Evolutionary conservation across 2,888 invertebrate genomes (phyloP).

Genomic region (Cryptocephalus moraei): DNA sequence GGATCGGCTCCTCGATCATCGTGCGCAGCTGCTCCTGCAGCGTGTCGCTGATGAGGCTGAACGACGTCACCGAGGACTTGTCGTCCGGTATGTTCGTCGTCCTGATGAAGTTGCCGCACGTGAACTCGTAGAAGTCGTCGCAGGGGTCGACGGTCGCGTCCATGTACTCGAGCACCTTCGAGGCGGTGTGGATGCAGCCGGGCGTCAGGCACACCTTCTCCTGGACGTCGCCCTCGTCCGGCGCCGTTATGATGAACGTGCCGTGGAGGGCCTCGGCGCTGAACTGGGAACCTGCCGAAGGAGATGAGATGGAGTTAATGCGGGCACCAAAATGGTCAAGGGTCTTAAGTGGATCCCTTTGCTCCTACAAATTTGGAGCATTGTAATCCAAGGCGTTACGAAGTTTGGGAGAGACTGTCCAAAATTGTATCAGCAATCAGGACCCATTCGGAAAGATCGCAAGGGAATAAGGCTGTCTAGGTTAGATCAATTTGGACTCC

Average conservation of each 20-base stretch:
- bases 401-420: too few species aligned
- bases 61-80: constrained; percentile 66
- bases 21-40: constrained; percentile 62
- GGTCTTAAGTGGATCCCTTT: too few species aligned
- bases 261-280: constrained; percentile 27
- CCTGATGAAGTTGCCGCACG: constrained; percentile 66
- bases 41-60: constrained; percentile 65
- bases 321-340: too few species aligned
- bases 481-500: too few species aligned
- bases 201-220: constrained; percentile 55
- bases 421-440: too few species aligned
- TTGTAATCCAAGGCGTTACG: too few species aligned
- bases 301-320: not conserved
- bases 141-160: constrained; percentile 63
- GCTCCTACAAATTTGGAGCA: too few species aligned
- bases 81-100: constrained; percentile 69
- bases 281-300: constrained; percentile 21
- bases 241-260: constrained; percentile 18
- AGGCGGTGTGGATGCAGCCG: constrained; percentile 76
- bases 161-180: constrained; percentile 60
- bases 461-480: too few species aligned
- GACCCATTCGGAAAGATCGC: too few species aligned
- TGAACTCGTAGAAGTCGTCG: constrained; percentile 73
- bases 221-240: constrained; percentile 24
- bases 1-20: constrained; percentile 56